Conservation (phyloP, 2,888 invertebrate species). For the Seira musarum region DNA sequence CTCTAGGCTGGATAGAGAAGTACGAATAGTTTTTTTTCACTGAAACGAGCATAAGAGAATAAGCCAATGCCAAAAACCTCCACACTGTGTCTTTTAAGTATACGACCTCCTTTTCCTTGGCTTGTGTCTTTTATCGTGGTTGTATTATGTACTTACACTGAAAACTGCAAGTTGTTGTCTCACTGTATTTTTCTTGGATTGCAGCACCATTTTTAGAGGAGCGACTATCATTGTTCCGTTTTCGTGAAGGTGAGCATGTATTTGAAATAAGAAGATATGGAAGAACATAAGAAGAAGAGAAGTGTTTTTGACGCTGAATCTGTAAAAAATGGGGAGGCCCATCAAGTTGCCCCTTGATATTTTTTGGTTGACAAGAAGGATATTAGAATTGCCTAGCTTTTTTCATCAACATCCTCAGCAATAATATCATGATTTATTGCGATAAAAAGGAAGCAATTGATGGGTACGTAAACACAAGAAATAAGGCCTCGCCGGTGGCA, state of each 20-base stretch:
- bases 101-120: not conserved
- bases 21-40: not conserved
- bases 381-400: not conserved
- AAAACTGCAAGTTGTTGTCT: not conserved
- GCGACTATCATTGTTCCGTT: too few relatives aligned
- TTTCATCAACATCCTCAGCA: not conserved
- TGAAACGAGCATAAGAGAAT: constrained; percentile 28
- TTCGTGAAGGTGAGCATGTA: too few relatives aligned
- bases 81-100: not conserved
- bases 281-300: not conserved
- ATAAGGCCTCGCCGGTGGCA: too few relatives aligned
- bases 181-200: too few relatives aligned
- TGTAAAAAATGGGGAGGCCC: not conserved
- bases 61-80: constrained; percentile 23
- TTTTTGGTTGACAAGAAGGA: not conserved
- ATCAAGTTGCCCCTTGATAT: not conserved
- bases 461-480: not conserved
- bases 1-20: constrained; percentile 22
- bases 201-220: too few relatives aligned
- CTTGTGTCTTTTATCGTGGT: not conserved
- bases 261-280: too few relatives aligned
- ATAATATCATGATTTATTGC: not conserved
- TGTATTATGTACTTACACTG: not conserved
- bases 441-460: not conserved
- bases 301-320: not conserved